Conservation (phyloP, 2,797 vertebrate species). For the Serranus cabrilla region DNA sequence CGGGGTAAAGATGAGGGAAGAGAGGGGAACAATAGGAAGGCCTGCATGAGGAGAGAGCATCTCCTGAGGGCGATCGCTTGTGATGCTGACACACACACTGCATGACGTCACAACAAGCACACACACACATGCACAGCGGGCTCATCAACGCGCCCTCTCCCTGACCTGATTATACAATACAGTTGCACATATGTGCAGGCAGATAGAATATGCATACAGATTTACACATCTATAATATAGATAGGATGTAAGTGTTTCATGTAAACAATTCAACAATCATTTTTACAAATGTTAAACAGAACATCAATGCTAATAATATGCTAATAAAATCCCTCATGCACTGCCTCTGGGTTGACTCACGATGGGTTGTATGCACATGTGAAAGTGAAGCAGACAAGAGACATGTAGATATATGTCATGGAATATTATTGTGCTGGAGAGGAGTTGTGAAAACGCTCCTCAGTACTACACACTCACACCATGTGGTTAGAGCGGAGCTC, state of each 20-base stretch:
- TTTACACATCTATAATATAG: constrained; percentile 21
- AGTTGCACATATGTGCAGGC: constrained; percentile 16
- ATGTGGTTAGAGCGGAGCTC: constrained; percentile 24
- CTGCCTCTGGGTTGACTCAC: constrained; percentile 13
- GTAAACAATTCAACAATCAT: constrained; percentile 18
- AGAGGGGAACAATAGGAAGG: constrained; percentile 27
- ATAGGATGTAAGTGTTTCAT: constrained; percentile 19
- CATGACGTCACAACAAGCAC: constrained; percentile 53
- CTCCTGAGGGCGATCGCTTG: constrained; percentile 44
- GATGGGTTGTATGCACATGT: constrained; percentile 15
- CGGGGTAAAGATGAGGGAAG: constrained; percentile 5
- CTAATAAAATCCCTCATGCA: constrained; percentile 8
- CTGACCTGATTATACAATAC: constrained; percentile 61
- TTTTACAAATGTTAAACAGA: constrained; percentile 23
- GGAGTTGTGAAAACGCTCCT: constrained; percentile 8
- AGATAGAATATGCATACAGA: constrained; percentile 18
- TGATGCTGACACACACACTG: constrained; percentile 65
- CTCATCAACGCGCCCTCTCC: constrained; percentile 31
- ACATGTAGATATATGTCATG: neutral
- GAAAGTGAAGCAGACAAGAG: constrained; percentile 6
- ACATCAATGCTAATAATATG: constrained; percentile 4
- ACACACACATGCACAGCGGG: constrained; percentile 16
- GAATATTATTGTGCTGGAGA: neutral
- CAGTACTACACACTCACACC: constrained; percentile 3
- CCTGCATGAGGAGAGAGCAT: constrained; percentile 18